phyloP scores from a whole-genome alignment of 2,888 invertebrate species.

The Arctia plantaginis region DNA sequence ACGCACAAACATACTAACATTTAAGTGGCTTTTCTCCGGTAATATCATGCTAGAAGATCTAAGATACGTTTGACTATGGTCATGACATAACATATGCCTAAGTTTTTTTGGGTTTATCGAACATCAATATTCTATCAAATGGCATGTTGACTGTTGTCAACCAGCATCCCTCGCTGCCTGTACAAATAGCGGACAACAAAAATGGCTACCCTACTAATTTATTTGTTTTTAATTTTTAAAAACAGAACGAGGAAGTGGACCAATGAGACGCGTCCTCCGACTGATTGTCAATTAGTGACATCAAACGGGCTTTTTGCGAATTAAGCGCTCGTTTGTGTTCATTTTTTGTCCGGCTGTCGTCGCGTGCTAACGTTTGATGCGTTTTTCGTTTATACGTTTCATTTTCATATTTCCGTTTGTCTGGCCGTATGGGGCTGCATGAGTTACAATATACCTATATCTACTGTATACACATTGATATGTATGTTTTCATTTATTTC shows the following conservation, averaged over 20 bases:
- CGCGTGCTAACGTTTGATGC: conserved; percentile 77
- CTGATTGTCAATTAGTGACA: conserved; percentile 87
- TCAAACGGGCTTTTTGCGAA: conserved; percentile 87
- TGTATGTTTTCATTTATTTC: conserved; percentile 61
- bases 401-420: conserved; percentile 86
- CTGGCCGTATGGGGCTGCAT: conserved; percentile 66
- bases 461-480: conserved; percentile 37
- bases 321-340: conserved; percentile 84
- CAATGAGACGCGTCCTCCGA: conserved; percentile 84
- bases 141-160: conserved; percentile 14
- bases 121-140: conserved; percentile 6
- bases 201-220: conserved; percentile 76
- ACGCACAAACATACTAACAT: background rate
- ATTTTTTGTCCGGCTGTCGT: conserved; percentile 79
- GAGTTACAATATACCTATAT: conserved; percentile 71
- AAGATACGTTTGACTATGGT: background rate
- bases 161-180: conserved; percentile 19
- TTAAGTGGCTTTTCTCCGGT: background rate
- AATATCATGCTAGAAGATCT: background rate
- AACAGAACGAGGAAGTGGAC: conserved; percentile 80
- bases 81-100: background rate
- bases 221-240: conserved; percentile 86
- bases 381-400: conserved; percentile 84
- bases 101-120: background rate
- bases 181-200: conserved; percentile 60